Evolutionary conservation across 2,113 vertebrate genomes (phyloP).

Genomic region (Notarius quadriscutis): DNA sequence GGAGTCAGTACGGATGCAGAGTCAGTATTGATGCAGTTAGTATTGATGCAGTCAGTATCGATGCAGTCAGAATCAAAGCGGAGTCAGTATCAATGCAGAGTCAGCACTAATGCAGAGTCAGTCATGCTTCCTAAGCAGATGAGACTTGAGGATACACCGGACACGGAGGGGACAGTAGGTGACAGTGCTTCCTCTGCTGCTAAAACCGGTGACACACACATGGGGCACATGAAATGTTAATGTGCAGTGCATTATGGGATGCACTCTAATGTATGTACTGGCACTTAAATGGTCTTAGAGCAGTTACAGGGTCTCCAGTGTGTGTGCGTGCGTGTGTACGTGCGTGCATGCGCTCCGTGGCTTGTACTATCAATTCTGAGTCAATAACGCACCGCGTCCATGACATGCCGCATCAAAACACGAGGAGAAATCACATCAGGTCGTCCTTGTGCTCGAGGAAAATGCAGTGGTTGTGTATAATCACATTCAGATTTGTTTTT

Average conservation of each 20-base stretch:
- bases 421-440: background rate
- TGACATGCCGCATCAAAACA: conserved; percentile 67
- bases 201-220: background rate
- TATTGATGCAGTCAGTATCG: too few relatives aligned
- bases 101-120: too few relatives aligned
- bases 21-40: too few relatives aligned
- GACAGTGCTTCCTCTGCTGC: background rate
- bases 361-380: conserved; percentile 63
- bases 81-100: too few relatives aligned
- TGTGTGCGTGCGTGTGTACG: background rate
- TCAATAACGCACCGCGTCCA: conserved; percentile 65
- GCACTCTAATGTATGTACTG: background rate
- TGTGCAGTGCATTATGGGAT: background rate
- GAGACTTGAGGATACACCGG: background rate
- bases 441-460: background rate
- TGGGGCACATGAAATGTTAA: background rate
- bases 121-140: background rate
- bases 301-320: background rate
- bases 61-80: too few relatives aligned
- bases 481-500: background rate
- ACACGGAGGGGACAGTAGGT: background rate
- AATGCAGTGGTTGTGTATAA: background rate
- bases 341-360: conserved; percentile 14
- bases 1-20: too few relatives aligned
- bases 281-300: background rate